Evolutionary conservation across 2,113 vertebrate genomes (phyloP).

Genomic region (Megaptera novaeangliae): DNA sequence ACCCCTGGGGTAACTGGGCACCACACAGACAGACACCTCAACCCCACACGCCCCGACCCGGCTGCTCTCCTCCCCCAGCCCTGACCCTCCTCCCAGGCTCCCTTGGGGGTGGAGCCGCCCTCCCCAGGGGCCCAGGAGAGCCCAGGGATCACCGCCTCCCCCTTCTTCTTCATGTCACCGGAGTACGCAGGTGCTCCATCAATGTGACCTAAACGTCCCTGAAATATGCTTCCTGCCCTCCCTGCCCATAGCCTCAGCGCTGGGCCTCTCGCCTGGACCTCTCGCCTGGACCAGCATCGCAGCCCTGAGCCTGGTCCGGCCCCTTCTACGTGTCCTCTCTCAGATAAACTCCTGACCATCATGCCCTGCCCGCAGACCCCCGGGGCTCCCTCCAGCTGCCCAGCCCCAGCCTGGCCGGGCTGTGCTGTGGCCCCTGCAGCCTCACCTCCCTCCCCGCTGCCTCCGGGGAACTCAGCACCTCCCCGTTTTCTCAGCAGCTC

Average conservation of each 20-base stretch:
- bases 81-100: background rate
- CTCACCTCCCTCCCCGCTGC: background rate
- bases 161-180: rapidly evolving
- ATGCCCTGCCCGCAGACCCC: too few relatives aligned
- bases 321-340: too few relatives aligned
- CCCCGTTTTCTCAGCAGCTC: rapidly evolving
- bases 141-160: rapidly evolving
- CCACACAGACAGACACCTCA: rapidly evolving
- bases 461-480: rapidly evolving
- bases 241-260: background rate
- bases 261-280: background rate
- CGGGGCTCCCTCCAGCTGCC: too few relatives aligned
- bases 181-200: rapidly evolving
- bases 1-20: rapidly evolving
- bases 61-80: too few relatives aligned
- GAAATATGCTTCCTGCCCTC: too few relatives aligned
- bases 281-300: rapidly evolving
- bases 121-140: background rate
- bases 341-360: too few relatives aligned
- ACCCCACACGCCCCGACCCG: rapidly evolving
- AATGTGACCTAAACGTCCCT: too few relatives aligned
- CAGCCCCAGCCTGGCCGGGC: too few relatives aligned
- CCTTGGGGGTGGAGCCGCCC: rapidly evolving
- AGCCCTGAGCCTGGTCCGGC: too few relatives aligned
- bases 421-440: too few relatives aligned